Evolutionary conservation across 2,113 vertebrate genomes (phyloP), one percentile per base, ranked within the genome.

Genomic region (Urocynchramus pylzowi): DNA sequence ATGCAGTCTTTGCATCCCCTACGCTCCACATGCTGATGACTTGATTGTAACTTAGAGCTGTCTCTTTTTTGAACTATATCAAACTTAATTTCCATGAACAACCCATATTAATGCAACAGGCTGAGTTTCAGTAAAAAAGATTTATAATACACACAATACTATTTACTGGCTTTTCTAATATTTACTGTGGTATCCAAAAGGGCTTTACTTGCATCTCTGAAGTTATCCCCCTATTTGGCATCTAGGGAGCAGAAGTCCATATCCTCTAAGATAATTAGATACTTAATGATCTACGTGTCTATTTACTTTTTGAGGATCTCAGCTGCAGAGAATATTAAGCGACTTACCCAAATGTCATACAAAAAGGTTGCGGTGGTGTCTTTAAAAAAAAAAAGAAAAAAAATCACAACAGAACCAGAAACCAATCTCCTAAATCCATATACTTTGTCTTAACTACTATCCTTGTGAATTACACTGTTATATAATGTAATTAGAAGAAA

Each of bases 401-500:
- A 89, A 64, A 10, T 17, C 64, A 90, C 71, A 78, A 67, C 53
- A 86, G 23, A 88, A 92, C 79, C 50, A 95, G 73, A 96, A 97
- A 93, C 52, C 75, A 97, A 94, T 96, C 90, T 96, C 93, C 92
- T 93, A 96, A 97, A 95, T 93, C 96, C 93, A 94, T 94, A 95
- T 89, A 96, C 90, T 97, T 94, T 97, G 90, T 94, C 92, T 97
- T 95, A 94, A 96, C 93, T 96, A 96, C 95, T 87, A 96, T 92
- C 93, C 96, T 89, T 95, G 90, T 92, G 96, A 95, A 97, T 95
- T 96, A 93, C 88, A 82, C 90, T 96, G 90, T 97, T 97, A 96
- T 94, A 95, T 96, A 96, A 96, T 94, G 92, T 96, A 97, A 96
- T 96, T 97, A 96, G 96, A 92, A 96, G 90, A 96, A 96, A 97